Evolutionary conservation across 2,888 invertebrate genomes (phyloP).

Genomic region (Diabrotica balteata): DNA sequence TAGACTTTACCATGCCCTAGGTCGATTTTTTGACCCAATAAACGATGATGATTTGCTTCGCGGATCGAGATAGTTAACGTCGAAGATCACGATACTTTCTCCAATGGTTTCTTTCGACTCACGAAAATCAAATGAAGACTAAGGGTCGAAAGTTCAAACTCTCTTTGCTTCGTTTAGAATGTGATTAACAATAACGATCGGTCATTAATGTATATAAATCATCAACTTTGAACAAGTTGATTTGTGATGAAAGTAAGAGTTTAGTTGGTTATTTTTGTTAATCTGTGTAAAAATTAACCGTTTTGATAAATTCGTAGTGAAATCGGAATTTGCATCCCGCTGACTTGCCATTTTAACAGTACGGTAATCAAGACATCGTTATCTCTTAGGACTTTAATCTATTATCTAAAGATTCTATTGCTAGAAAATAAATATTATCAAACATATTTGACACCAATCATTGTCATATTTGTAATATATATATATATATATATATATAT

Average conservation of each 20-base stretch:
- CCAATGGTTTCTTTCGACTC: slow-evolving; percentile 21
- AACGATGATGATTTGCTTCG: slow-evolving; percentile 8
- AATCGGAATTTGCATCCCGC: too few relatives aligned
- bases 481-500: too few relatives aligned
- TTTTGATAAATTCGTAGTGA: too few relatives aligned
- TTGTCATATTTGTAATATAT: too few relatives aligned
- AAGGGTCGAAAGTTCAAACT: slow-evolving; percentile 26
- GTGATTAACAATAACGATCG: not conserved
- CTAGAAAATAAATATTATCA: too few relatives aligned
- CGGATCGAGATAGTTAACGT: slow-evolving; percentile 16
- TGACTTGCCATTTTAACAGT: too few relatives aligned
- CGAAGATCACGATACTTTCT: slow-evolving; percentile 27
- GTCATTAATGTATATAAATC: not conserved
- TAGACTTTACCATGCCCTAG: slow-evolving; percentile 15
- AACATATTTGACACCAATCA: too few relatives aligned
- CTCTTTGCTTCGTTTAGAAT: slow-evolving; percentile 12
- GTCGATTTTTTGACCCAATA: slow-evolving; percentile 23
- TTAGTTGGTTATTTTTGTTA: not conserved
- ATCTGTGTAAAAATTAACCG: too few relatives aligned
- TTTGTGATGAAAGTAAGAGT: not conserved
- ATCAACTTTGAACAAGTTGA: too few relatives aligned
- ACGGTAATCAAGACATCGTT: too few relatives aligned
- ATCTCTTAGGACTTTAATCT: too few relatives aligned
- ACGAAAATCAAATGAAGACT: slow-evolving; percentile 22
- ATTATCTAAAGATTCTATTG: too few relatives aligned